phyloP scores from a whole-genome alignment of 2,113 vertebrate species.

The Oryctolagus cuniculus region DNA sequence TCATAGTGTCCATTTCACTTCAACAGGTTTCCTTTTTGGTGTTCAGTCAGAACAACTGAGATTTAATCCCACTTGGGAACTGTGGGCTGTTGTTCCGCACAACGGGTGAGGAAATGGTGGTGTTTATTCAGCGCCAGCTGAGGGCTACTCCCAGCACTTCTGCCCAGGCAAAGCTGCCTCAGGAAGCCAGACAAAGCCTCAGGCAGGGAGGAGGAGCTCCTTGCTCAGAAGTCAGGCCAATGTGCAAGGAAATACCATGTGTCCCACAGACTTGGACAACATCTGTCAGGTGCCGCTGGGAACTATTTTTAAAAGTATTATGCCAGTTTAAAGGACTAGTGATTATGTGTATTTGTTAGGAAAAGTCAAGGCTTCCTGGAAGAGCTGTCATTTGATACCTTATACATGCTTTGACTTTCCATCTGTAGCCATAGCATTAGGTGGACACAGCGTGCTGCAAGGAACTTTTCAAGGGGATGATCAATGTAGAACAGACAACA shows the following conservation, averaged over 20 bases:
- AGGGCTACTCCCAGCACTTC: not conserved
- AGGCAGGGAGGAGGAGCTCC: not conserved
- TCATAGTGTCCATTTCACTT: too few species aligned
- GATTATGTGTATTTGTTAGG: conserved; percentile 1
- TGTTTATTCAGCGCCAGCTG: not conserved
- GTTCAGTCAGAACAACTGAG: too few species aligned
- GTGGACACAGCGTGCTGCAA: not conserved
- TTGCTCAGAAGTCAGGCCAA: not conserved
- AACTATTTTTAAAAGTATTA: not conserved
- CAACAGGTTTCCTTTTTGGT: too few species aligned
- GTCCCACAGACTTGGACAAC: not conserved
- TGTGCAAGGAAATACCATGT: not conserved
- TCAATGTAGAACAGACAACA: rapidly evolving
- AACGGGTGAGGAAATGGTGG: not conserved
- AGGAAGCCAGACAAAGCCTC: not conserved
- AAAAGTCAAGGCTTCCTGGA: conserved; percentile 34
- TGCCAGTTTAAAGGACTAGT: not conserved
- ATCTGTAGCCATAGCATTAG: not conserved
- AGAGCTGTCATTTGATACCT: not conserved
- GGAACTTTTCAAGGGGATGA: not conserved
- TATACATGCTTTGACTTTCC: not conserved
- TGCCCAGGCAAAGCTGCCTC: not conserved
- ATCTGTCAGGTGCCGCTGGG: not conserved
- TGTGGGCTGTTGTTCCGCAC: not conserved
- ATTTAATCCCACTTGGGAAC: not conserved